These are phyloP conservation scores for Polyergus mexicanus DNA, from an alignment of 1,140 invertebrate genomes.

Conservation along the genomic window DNA sequence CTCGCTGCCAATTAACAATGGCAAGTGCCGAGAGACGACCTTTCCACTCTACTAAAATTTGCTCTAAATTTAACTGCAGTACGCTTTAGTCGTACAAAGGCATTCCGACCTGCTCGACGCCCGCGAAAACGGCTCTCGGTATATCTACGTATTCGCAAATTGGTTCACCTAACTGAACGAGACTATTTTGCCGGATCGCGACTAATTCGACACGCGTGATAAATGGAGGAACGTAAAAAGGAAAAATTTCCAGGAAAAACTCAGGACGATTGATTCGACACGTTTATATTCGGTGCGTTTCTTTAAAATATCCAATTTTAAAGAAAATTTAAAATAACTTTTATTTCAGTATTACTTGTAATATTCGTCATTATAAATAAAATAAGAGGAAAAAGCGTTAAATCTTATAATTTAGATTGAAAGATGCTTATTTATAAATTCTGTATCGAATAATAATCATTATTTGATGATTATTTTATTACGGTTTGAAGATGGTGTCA, in stretches of 20 bases:
- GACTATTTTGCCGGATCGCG: conserved; percentile 8
- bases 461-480: neutral
- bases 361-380: neutral
- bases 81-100: conserved; percentile 59
- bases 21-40: conserved; percentile 59
- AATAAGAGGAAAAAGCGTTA: neutral
- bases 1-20: conserved; percentile 72
- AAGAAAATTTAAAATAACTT: neutral
- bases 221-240: neutral
- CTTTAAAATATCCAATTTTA: conserved; percentile 13
- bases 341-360: neutral
- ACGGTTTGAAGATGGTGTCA: neutral
- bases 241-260: conserved; percentile 21
- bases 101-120: conserved; percentile 45
- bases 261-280: neutral
- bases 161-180: conserved; percentile 48
- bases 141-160: conserved; percentile 47
- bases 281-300: neutral
- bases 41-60: conserved; percentile 66
- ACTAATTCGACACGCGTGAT: neutral
- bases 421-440: neutral
- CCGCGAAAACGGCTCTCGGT: conserved; percentile 52
- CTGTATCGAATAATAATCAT: neutral
- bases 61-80: conserved; percentile 71
- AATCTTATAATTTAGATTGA: neutral